Base-by-base conservation (phyloP, 2,888 invertebrate species). In the Cephus nigrinus region DNA sequence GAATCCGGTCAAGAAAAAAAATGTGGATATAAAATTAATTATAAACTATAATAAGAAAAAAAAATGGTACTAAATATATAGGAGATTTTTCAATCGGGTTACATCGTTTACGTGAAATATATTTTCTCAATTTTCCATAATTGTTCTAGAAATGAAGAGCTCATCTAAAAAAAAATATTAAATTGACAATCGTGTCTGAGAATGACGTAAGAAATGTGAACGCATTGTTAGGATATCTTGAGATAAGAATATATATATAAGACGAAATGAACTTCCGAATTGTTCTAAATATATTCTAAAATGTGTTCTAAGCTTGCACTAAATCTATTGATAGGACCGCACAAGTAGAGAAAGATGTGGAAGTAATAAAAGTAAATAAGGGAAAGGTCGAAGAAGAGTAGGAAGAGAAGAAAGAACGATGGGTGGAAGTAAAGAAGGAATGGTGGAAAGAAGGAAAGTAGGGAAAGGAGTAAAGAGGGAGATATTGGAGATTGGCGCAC, bases 401-500 rank as follows among this genome's bases (percentile, higher is more conserved):
- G 80, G 40, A 71, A 73, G 68, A 76, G 71, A 77, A 31, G 76
- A 75, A 77, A 80, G 78, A 68, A 73, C 40, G 68, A 73, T 75
- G 79, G 75, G 74, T 55, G 55, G 69, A 76, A 77, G 76, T 30
- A 80, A 75, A 69, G 76, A 81, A 77, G 75, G 81, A 80, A 75
- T 36, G 76, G 80, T 77, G 75, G 81, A 81, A 84, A 83, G 76
- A 68, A 35, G 15, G 23, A 74, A 74, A n/a, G 68, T 73, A 73
- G 74, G 40, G 31, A 75, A 76, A 68, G 72, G 78, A 78, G 72
- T 36, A 79, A 80, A 79, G 80, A 79, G 78, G 80, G 85, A 87
- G 84, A 86, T 86, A 89, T 89, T 84, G 88, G 84, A 87, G 86
- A 88, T 88, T 88, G 86, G 84, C 84, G 84, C 85, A 85, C 83